A percentile compares a stretch with the other conserved stretches of the same genome.
Conservation (phyloP, 1,140 invertebrate genomes). For the Brachionus koreanus region DNA sequence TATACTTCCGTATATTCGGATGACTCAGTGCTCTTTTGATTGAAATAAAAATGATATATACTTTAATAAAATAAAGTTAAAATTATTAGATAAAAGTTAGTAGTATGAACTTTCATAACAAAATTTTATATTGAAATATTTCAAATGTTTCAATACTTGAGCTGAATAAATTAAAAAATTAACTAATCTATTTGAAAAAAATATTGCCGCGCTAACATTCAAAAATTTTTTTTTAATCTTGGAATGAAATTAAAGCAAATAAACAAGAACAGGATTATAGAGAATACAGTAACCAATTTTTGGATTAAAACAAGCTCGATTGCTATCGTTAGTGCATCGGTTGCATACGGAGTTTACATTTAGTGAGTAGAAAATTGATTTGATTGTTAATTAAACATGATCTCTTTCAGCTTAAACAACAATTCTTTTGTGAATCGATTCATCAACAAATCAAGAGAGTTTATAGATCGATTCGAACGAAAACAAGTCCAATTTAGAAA, state of each 20-base stretch:
- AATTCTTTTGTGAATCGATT: not conserved
- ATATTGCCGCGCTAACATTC: not conserved
- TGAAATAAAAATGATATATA: too few species aligned
- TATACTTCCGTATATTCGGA: too few species aligned
- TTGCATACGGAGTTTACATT: not conserved
- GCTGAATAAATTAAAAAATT: not conserved
- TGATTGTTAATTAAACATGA: not conserved
- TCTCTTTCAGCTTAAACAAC: not conserved
- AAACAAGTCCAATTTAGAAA: not conserved
- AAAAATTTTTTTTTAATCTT: not conserved
- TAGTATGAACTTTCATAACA: not conserved
- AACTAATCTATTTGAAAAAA: not conserved
- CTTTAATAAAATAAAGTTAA: too few species aligned
- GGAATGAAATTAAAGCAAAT: slow-evolving; percentile 34
- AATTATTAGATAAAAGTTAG: too few species aligned
- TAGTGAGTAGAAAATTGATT: not conserved
- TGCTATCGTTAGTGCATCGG: not conserved
- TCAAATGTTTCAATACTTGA: not conserved
- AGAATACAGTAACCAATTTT: slow-evolving; percentile 8
- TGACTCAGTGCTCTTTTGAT: too few species aligned
- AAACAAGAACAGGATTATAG: not conserved
- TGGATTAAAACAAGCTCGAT: not conserved
- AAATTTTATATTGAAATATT: not conserved
- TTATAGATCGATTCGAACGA: not conserved
- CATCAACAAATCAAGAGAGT: not conserved